Evolutionary conservation across 2,113 vertebrate genomes (phyloP).

Genomic region (Poicephalus meyeri): DNA sequence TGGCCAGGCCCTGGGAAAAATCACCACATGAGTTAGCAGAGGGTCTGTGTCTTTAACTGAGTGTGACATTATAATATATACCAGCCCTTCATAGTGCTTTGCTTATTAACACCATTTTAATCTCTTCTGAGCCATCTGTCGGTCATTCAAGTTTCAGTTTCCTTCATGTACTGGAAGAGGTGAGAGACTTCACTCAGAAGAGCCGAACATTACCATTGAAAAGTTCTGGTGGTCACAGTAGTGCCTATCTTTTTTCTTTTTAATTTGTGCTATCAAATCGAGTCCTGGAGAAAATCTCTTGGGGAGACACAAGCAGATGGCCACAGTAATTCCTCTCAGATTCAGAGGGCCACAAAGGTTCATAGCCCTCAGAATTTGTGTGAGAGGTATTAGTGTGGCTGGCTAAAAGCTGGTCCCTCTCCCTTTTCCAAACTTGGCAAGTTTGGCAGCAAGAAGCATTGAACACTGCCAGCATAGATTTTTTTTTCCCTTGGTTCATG

Average conservation of each 20-base stretch:
- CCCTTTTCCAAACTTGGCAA: neutral
- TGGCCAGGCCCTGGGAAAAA: neutral
- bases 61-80: constrained; percentile 11
- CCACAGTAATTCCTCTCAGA: constrained; percentile 19
- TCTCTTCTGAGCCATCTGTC: constrained; percentile 53
- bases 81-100: neutral
- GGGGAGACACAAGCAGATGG: constrained; percentile 35
- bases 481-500: neutral
- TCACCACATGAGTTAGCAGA: neutral
- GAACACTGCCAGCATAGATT: neutral
- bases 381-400: neutral
- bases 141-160: constrained; percentile 47
- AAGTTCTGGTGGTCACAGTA: neutral
- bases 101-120: constrained; percentile 53
- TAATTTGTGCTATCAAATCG: neutral
- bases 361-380: neutral
- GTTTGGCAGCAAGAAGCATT: neutral
- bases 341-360: constrained; percentile 26
- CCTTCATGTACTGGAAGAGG: neutral
- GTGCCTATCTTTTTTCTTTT: neutral
- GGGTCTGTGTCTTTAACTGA: constrained; percentile 16
- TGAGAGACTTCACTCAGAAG: neutral
- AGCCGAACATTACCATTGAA: neutral
- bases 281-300: neutral
- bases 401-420: neutral